A percentile compares a stretch with the other conserved stretches of the same genome.
Conservation (phyloP, 35 echinoderm and acorn worm species). For the Apostichopus japonicus region DNA sequence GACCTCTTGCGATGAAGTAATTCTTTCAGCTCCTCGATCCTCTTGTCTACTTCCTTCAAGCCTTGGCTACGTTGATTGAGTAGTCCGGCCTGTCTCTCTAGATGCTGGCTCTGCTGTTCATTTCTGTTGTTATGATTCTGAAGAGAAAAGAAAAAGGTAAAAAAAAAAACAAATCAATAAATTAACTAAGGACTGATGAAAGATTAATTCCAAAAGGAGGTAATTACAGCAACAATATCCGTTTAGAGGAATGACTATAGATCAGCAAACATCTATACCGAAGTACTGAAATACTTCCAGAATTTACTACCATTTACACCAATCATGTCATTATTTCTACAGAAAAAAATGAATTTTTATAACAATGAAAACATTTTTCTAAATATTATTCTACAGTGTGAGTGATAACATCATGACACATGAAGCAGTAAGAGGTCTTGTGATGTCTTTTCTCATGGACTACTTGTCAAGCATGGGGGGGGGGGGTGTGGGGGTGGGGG, state of each 20-base stretch:
- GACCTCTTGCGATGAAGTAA: conserved; percentile 43
- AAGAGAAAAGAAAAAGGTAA: conserved; percentile 2
- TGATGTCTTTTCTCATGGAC: too few species aligned
- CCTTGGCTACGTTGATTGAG: conserved; percentile 68
- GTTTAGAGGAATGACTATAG: too few species aligned
- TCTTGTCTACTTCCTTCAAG: conserved; percentile 77
- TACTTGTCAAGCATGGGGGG: too few species aligned
- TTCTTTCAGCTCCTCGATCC: conserved; percentile 93
- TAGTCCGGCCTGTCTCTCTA: conserved; percentile 73
- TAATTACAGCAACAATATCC: too few species aligned
- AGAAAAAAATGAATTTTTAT: background rate
- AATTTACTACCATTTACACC: too few species aligned
- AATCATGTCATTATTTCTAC: background rate
- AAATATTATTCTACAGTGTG: too few species aligned
- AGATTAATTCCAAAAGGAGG: too few species aligned
- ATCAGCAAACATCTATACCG: background rate
- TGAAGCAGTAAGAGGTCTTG: too few species aligned
- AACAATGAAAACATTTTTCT: too few species aligned
- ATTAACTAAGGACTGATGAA: background rate
- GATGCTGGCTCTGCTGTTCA: conserved; percentile 87
- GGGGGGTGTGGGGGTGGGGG: too few species aligned
- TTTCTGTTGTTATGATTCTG: conserved; percentile 93
- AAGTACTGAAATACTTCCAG: background rate
- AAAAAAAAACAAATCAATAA: background rate
- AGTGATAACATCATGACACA: too few species aligned